A percentile compares a stretch with the other conserved stretches of the same genome.
Evolutionary conservation across 64 coral and sea anemone species (phyloP).

Genomic region (Exaiptasia diaphana): DNA sequence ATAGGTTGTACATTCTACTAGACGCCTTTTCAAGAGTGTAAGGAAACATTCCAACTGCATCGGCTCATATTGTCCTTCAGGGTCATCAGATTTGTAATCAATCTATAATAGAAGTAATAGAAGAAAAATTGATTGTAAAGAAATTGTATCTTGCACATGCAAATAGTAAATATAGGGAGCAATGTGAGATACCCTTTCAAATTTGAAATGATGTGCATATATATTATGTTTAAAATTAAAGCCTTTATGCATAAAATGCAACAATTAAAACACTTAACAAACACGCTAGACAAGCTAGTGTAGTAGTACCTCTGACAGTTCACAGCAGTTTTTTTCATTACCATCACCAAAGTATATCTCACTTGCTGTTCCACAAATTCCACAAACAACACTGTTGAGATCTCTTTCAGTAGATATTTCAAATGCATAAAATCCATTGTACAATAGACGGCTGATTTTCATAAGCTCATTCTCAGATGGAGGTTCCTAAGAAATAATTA

Average conservation of each 20-base stretch:
- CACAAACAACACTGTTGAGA: constrained; percentile 39
- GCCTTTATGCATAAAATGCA: neutral
- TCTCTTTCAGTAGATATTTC: neutral
- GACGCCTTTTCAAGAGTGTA: no score
- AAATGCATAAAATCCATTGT: constrained; percentile 42
- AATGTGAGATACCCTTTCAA: no score
- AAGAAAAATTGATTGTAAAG: no score
- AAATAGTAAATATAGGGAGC: no score
- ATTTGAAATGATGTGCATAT: no score
- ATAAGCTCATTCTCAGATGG: neutral
- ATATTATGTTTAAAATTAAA: no score
- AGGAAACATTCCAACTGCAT: no score
- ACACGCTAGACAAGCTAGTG: neutral
- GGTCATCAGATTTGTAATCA: no score
- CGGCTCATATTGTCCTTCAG: no score
- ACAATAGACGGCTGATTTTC: constrained; percentile 1
- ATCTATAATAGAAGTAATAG: no score
- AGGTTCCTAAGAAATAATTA: neutral
- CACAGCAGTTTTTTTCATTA: constrained; percentile 42
- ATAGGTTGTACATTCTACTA: no score
- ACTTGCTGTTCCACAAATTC: constrained; percentile 26
- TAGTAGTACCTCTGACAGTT: neutral
- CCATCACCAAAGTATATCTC: constrained; percentile 35
- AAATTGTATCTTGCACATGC: no score
- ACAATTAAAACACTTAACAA: neutral